Conservation (phyloP, 2,113 vertebrate species). For the Dasyornis broadbenti region DNA sequence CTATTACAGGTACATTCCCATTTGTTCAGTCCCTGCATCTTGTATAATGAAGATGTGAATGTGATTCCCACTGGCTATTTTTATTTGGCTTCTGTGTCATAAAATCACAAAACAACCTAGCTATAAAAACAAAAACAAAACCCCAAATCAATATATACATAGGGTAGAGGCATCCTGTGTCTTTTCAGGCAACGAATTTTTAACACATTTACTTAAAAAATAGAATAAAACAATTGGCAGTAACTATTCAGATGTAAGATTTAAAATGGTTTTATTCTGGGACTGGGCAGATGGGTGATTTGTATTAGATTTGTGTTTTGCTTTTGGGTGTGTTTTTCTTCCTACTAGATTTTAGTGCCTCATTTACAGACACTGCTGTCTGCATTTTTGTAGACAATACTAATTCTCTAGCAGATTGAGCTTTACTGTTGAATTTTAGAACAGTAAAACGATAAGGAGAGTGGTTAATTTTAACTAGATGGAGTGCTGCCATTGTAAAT, state of each 20-base stretch:
- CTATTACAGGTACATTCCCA: background rate
- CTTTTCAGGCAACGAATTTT: constrained; percentile 48
- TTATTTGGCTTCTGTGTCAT: background rate
- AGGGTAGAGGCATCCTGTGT: background rate
- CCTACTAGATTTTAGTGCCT: background rate
- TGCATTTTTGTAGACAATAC: constrained; percentile 36
- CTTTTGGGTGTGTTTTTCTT: background rate
- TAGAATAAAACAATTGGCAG: background rate
- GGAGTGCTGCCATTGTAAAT: background rate
- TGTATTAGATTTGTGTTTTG: constrained; percentile 45
- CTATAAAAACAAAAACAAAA: background rate
- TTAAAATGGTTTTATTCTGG: background rate
- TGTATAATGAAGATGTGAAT: background rate
- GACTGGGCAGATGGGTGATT: constrained; percentile 23
- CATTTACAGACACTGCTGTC: constrained; percentile 26
- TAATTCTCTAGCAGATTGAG: background rate
- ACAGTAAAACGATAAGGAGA: background rate
- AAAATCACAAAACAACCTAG: constrained; percentile 3
- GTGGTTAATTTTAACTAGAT: background rate
- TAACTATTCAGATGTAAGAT: background rate
- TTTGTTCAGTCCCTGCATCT: background rate
- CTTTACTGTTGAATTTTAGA: constrained; percentile 34
- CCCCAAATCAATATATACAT: background rate
- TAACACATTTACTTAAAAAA: constrained; percentile 52
- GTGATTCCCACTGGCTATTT: background rate